A percentile compares a stretch with the other conserved stretches of the same genome.
Evolutionary conservation across 2,888 invertebrate species (phyloP).

Genomic region (Dasysyrphus tricinctus): DNA sequence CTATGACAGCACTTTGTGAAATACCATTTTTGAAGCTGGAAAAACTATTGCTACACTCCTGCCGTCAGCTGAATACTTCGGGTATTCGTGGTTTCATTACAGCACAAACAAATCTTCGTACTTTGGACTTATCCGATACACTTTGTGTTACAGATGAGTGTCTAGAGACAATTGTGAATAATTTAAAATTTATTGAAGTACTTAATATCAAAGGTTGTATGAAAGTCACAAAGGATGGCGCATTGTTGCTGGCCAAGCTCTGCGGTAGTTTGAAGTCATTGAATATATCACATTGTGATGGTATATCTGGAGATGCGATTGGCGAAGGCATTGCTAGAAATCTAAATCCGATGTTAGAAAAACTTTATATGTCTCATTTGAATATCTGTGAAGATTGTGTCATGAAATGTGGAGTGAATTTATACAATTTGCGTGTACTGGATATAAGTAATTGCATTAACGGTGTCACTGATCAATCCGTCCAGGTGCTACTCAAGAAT

Average conservation of each 20-base stretch:
- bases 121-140: slow-evolving; percentile 87
- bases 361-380: slow-evolving; percentile 86
- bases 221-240: slow-evolving; percentile 87
- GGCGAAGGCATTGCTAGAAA: slow-evolving; percentile 85
- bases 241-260: slow-evolving; percentile 85
- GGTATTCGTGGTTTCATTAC: slow-evolving; percentile 78
- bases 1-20: slow-evolving; percentile 85
- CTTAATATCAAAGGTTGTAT: slow-evolving; percentile 87
- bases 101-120: slow-evolving; percentile 85
- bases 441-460: slow-evolving; percentile 89
- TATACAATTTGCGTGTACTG: slow-evolving; percentile 85
- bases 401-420: slow-evolving; percentile 85
- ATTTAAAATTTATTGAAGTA: slow-evolving; percentile 85
- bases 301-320: slow-evolving; percentile 86
- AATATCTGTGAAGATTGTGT: slow-evolving; percentile 87
- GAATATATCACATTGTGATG: slow-evolving; percentile 88
- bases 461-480: slow-evolving; percentile 88
- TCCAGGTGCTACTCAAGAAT: slow-evolving; percentile 88
- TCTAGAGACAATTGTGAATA: slow-evolving; percentile 85
- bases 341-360: slow-evolving; percentile 84
- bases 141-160: slow-evolving; percentile 87
- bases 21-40: slow-evolving; percentile 82
- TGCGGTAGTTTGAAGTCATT: slow-evolving; percentile 85
- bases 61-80: slow-evolving; percentile 79
- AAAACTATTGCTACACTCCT: slow-evolving; percentile 79